Evolutionary conservation across 1,140 invertebrate genomes (phyloP).

Genomic region (Drosophila melanica): DNA sequence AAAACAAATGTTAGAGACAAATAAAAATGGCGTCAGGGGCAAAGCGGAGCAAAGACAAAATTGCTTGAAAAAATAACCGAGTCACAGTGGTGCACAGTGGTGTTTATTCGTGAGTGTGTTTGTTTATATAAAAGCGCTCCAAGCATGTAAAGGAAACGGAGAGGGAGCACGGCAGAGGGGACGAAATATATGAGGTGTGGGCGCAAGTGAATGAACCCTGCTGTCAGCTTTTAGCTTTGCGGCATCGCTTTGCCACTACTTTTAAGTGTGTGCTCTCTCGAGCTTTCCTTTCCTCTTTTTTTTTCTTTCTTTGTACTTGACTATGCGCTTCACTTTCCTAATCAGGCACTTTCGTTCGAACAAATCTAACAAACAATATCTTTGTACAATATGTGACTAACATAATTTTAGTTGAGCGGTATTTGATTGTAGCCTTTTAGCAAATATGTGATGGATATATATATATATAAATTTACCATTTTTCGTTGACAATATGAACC

Average conservation of each 20-base stretch:
- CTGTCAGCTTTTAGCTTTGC: constrained; percentile 35
- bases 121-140: constrained; percentile 10
- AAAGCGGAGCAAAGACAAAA: constrained; percentile 54
- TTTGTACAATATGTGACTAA: background rate
- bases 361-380: background rate
- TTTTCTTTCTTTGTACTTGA: constrained; percentile 15
- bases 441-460: no score
- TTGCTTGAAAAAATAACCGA: constrained; percentile 65
- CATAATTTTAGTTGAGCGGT: background rate
- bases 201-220: constrained; percentile 36
- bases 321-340: constrained; percentile 46
- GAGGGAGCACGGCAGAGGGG: background rate
- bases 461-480: no score
- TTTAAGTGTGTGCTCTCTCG: constrained; percentile 28
- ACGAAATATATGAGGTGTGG: background rate
- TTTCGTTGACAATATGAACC: no score
- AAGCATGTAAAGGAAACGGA: background rate
- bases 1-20: constrained; percentile 63
- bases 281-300: constrained; percentile 27
- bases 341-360: constrained; percentile 36
- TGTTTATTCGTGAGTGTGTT: constrained; percentile 23
- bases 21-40: constrained; percentile 44
- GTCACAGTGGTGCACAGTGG: constrained; percentile 31
- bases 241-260: constrained; percentile 11
- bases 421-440: no score